These are phyloP conservation scores for Drosophila prolongata DNA, from an alignment of 2,888 invertebrate genomes.

Conservation along the genomic window DNA sequence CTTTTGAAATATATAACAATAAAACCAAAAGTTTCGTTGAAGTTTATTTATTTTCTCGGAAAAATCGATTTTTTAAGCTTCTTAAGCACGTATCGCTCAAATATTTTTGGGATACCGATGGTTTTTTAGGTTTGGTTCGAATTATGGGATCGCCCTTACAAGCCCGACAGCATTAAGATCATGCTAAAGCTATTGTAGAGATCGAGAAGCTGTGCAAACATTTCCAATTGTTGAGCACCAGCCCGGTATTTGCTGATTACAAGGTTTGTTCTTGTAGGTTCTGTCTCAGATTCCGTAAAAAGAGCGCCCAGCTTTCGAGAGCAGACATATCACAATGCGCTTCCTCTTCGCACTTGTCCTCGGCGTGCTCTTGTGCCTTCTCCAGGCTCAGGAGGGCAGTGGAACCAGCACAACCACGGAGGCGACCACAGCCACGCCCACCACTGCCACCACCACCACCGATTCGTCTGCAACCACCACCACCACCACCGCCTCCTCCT, in stretches of 20 bases:
- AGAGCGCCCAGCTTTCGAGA: background rate
- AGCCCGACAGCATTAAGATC: background rate
- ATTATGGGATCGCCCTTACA: background rate
- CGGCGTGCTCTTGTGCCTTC: constrained; percentile 16
- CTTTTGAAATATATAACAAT: too few relatives aligned
- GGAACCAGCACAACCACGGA: background rate
- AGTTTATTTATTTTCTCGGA: too few relatives aligned
- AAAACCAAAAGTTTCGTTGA: too few relatives aligned
- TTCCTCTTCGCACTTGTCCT: constrained; percentile 20
- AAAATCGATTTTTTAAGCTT: too few relatives aligned
- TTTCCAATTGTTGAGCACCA: background rate
- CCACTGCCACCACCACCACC: constrained; percentile 1
- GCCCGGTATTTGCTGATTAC: constrained; percentile 2
- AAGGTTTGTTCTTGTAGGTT: background rate
- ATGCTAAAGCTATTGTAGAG: background rate
- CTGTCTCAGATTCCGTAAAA: constrained; percentile 8
- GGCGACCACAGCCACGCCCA: background rate
- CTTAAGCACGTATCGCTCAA: too few relatives aligned
- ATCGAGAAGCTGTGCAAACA: constrained; percentile 29
- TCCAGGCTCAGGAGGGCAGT: constrained; percentile 18
- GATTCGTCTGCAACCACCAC: background rate
- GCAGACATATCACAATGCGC: constrained; percentile 17
- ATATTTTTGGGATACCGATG: background rate
- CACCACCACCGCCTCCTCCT: background rate
- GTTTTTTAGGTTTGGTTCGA: too few relatives aligned